Evolutionary conservation across 2,888 invertebrate species (phyloP).

Genomic region (Agrochola macilenta): DNA sequence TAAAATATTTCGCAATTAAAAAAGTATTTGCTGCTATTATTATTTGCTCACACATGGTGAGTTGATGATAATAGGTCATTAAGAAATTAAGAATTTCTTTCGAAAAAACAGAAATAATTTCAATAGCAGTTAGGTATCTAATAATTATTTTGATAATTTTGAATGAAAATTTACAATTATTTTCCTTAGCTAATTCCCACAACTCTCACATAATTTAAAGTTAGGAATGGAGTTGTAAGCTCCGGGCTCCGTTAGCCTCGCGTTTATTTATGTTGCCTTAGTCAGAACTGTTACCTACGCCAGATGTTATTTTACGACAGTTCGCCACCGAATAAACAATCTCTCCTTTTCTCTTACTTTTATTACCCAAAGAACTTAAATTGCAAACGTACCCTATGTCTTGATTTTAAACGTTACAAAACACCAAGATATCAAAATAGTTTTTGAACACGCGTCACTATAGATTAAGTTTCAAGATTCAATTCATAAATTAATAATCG

Average conservation of each 20-base stretch:
- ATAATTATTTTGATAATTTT: slow-evolving; percentile 2
- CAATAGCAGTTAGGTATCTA: background rate
- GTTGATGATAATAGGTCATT: background rate
- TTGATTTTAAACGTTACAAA: slow-evolving; percentile 14
- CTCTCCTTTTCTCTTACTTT: slow-evolving; percentile 74
- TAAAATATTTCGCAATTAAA: slow-evolving; percentile 4
- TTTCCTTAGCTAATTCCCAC: slow-evolving; percentile 41
- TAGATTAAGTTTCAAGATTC: slow-evolving; percentile 10
- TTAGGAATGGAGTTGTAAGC: slow-evolving; percentile 66
- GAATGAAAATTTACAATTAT: slow-evolving; percentile 5
- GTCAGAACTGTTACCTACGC: slow-evolving; percentile 87
- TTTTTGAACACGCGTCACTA: slow-evolving; percentile 3
- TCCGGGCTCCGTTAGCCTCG: slow-evolving; percentile 78
- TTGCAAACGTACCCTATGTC: slow-evolving; percentile 27
- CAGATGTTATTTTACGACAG: slow-evolving; percentile 89
- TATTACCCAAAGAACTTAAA: slow-evolving; percentile 50
- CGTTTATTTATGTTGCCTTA: slow-evolving; percentile 89
- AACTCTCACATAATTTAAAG: slow-evolving; percentile 67
- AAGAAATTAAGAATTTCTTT: background rate
- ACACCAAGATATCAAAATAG: background rate
- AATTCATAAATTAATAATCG: slow-evolving; percentile 26
- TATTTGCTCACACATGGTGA: background rate
- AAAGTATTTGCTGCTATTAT: slow-evolving; percentile 2
- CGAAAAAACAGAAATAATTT: background rate
- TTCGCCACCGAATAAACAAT: slow-evolving; percentile 83